Conservation (phyloP, 2,888 invertebrate species). For the Griposia aprilina region DNA sequence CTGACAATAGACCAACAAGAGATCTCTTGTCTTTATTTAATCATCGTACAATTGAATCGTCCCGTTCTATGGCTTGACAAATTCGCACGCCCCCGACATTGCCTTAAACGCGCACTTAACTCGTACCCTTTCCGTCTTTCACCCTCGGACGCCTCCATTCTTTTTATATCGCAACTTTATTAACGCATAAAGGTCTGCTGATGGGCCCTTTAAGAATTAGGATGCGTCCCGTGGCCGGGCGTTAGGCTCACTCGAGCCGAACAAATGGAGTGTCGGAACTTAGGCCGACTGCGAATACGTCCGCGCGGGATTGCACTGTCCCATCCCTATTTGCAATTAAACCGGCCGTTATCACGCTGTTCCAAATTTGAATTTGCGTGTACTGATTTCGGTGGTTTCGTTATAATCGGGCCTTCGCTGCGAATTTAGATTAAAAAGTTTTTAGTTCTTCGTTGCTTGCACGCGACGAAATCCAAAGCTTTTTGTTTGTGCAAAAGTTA, state of each 20-base stretch:
- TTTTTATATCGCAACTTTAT: conserved; percentile 91
- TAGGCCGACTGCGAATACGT: conserved; percentile 73
- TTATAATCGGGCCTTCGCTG: conserved; percentile 66
- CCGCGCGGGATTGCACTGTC: conserved; percentile 71
- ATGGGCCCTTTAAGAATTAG: conserved; percentile 90
- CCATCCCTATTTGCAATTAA: conserved; percentile 85
- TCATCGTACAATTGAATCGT: conserved; percentile 87
- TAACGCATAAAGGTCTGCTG: conserved; percentile 90
- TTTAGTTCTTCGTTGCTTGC: conserved; percentile 40
- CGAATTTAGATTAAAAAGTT: conserved; percentile 66
- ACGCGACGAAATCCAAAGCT: conserved; percentile 45
- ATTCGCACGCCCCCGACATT: conserved; percentile 90
- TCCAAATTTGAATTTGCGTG: conserved; percentile 83
- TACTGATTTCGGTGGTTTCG: conserved; percentile 70
- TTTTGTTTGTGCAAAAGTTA: conserved; percentile 39
- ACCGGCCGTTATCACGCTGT: conserved; percentile 82
- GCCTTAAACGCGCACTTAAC: conserved; percentile 90
- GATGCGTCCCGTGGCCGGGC: conserved; percentile 86
- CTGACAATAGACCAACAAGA: conserved; percentile 72
- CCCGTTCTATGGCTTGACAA: conserved; percentile 87
- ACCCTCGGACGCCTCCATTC: conserved; percentile 90
- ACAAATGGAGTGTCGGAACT: conserved; percentile 88
- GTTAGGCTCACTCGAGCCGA: conserved; percentile 84
- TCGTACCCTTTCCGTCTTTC: conserved; percentile 88
- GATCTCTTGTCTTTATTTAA: conserved; percentile 88